Evolutionary conservation across 2,888 invertebrate genomes (phyloP).

Genomic region (Cryptops parisi): DNA sequence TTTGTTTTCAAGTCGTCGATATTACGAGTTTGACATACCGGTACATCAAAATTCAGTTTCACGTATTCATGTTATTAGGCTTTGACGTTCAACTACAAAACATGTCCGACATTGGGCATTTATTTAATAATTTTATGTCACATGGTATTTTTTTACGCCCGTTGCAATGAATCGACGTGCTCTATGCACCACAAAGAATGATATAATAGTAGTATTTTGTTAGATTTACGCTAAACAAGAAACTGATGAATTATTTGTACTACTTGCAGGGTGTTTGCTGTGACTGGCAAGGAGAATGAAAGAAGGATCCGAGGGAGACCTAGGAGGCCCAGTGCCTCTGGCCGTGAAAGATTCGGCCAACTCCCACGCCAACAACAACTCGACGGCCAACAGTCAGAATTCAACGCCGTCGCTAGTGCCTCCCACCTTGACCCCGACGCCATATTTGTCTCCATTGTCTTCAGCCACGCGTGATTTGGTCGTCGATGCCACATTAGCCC

Average conservation of each 20-base stretch:
- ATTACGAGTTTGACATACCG: no score
- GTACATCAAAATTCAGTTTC: no score
- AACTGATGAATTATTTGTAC: conserved; percentile 1
- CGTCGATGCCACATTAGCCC: conserved; percentile 12
- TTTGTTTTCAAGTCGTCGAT: no score
- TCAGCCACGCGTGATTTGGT: conserved; percentile 11
- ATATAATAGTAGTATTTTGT: no score
- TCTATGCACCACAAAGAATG: no score
- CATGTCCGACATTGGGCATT: no score
- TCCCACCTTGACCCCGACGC: conserved; percentile 12
- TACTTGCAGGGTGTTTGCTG: conserved; percentile 15
- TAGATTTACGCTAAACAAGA: no score
- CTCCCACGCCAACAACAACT: conserved; percentile 6
- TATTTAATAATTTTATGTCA: no score
- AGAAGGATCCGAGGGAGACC: conserved; percentile 18
- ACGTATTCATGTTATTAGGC: no score
- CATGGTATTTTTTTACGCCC: no score
- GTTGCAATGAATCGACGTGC: no score
- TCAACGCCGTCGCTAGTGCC: conserved; percentile 12
- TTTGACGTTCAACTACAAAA: no score
- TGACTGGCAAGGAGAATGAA: conserved; percentile 17
- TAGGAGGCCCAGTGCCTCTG: conserved; percentile 12
- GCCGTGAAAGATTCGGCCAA: conserved; percentile 13
- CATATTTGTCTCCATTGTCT: conserved; percentile 11
- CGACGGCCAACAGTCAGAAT: neutral